Base-by-base conservation (phyloP, 2,113 vertebrate genomes). In the Odontesthes bonariensis region DNA sequence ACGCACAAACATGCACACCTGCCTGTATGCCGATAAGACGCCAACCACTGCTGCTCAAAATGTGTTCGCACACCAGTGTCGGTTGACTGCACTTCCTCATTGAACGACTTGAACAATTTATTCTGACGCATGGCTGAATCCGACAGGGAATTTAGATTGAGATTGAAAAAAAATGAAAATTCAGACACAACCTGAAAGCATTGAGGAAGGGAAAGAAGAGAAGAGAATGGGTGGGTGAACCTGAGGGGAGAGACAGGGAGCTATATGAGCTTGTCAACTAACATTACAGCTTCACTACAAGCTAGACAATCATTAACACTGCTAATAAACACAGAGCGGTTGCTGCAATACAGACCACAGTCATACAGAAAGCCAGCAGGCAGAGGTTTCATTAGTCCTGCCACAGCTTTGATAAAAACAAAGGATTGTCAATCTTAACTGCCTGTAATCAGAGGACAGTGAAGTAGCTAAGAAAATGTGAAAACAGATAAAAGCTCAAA, bases 61-160 rank as follows among this genome's bases (percentile, higher is more conserved):
- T 90, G 83, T 89, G 89, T 89, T 89, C 90, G 88, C 91, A 84
- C 85, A 81, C 71, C 23, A 54, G 89, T 22, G 62, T 60, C 83
- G 79, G 81, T 89, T 86, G 68, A 83, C 81, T 91, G 89, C 83
- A 78, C 86, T 88, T 91, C 85, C 88, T 91, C 86, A 90, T 81
- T 91, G 87, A 90, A 86, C 76, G 54, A 82, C 83, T 84, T 67
- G 52, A 89, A 87, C 86, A 79, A 88, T 92, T 88, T 91, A 89
- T 89, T 89, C 79, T 75, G 84, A 92, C 68, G 76, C 58, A 46
- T 75, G 35, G 38, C 79, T 67, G 75, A 89, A 89, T 89, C 84
- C 66, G 14, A 89, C 66, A 23, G 77, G 87, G 79, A 87, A 83
- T 92, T 89, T 86, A 90, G 84, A 92, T 90, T 79, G 80, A 89